phyloP scores from a whole-genome alignment of 2,888 invertebrate genomes.

The Deilephila porcellus region DNA sequence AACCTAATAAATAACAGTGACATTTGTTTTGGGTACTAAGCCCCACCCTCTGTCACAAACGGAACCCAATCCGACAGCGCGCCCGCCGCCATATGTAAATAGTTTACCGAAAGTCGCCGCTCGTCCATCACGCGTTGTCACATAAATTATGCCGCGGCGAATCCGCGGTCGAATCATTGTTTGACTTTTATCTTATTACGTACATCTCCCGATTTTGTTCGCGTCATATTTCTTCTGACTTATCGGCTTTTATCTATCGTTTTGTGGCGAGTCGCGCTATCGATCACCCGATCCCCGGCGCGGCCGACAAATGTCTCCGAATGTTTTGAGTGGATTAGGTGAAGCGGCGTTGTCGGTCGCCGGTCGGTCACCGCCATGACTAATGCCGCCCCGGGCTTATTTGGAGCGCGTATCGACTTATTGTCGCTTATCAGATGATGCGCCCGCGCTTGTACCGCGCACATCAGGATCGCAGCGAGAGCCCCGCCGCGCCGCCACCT shows the following conservation, averaged over 20 bases:
- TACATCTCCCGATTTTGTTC: slow-evolving; percentile 85
- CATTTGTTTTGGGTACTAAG: slow-evolving; percentile 84
- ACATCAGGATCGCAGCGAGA: slow-evolving; percentile 42
- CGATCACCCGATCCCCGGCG: slow-evolving; percentile 78
- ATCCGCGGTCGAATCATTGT: slow-evolving; percentile 85
- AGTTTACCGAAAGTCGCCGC: slow-evolving; percentile 85
- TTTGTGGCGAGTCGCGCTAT: slow-evolving; percentile 82
- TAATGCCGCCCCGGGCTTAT: slow-evolving; percentile 76
- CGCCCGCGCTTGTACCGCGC: slow-evolving; percentile 46
- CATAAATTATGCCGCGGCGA: slow-evolving; percentile 85
- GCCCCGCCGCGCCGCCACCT: slow-evolving; percentile 43
- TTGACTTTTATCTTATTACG: slow-evolving; percentile 85
- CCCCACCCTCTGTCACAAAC: slow-evolving; percentile 83
- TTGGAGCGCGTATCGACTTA: slow-evolving; percentile 78
- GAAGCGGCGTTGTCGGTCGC: slow-evolving; percentile 70
- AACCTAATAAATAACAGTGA: slow-evolving; percentile 84
- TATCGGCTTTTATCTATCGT: slow-evolving; percentile 84
- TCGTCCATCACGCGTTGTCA: slow-evolving; percentile 85
- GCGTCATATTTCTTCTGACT: slow-evolving; percentile 84
- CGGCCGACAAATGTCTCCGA: slow-evolving; percentile 82
- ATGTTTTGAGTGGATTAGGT: slow-evolving; percentile 84
- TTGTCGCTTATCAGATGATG: slow-evolving; percentile 81
- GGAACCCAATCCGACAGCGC: slow-evolving; percentile 83
- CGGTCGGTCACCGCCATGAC: slow-evolving; percentile 69
- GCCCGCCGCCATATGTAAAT: slow-evolving; percentile 83